phyloP scores from a whole-genome alignment of 2,797 vertebrate genomes.

The Microctenopoma lineatum region DNA sequence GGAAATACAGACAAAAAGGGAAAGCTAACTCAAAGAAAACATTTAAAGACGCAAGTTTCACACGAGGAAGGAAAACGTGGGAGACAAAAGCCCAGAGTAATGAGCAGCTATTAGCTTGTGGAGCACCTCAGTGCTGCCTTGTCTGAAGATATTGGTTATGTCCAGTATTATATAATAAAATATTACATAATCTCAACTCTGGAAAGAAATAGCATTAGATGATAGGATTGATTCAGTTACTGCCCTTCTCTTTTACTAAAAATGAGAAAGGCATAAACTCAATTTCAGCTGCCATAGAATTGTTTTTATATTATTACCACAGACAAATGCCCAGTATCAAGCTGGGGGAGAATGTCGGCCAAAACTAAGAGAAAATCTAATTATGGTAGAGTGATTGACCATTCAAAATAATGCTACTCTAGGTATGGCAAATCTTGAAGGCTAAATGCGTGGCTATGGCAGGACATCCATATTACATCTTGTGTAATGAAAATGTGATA shows the following conservation, averaged over 20 bases:
- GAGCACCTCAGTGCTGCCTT: slow-evolving; percentile 37
- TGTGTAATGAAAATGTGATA: slow-evolving; percentile 81
- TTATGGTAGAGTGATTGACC: slow-evolving; percentile 73
- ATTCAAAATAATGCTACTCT: slow-evolving; percentile 75
- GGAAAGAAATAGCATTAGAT: slow-evolving; percentile 67
- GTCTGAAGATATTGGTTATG: slow-evolving; percentile 61
- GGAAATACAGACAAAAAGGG: slow-evolving; percentile 30
- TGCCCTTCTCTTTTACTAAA: slow-evolving; percentile 75
- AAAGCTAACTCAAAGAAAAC: slow-evolving; percentile 69
- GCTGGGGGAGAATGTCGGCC: slow-evolving; percentile 64
- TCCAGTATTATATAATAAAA: slow-evolving; percentile 57
- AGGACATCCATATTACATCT: slow-evolving; percentile 75
- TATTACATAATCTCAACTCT: slow-evolving; percentile 67
- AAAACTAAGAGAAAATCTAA: slow-evolving; percentile 68
- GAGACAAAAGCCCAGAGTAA: slow-evolving; percentile 49
- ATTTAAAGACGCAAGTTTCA: slow-evolving; percentile 67
- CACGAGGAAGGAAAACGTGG: slow-evolving; percentile 31
- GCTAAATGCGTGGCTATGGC: slow-evolving; percentile 62
- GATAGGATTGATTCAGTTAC: slow-evolving; percentile 68
- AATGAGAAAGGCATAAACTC: slow-evolving; percentile 74
- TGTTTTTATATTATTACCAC: slow-evolving; percentile 77
- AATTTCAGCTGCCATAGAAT: slow-evolving; percentile 73
- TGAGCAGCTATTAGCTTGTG: slow-evolving; percentile 62
- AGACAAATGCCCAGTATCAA: slow-evolving; percentile 73
- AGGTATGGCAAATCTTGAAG: slow-evolving; percentile 68